These are phyloP conservation scores for Ctenomys sociabilis DNA, from an alignment of 2,113 vertebrate species.

Conservation along the genomic window DNA sequence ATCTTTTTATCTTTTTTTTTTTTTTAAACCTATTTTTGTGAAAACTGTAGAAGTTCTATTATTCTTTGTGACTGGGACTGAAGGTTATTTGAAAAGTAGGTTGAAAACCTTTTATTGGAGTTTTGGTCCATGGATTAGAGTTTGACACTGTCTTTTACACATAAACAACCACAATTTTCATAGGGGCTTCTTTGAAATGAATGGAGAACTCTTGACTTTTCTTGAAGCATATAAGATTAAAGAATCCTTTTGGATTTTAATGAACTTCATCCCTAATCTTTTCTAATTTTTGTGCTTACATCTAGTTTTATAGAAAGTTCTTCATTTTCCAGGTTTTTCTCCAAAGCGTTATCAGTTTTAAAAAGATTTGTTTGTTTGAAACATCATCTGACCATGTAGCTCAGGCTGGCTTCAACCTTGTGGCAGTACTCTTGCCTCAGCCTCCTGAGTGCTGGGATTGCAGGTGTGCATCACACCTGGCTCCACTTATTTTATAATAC, in stretches of 20 bases:
- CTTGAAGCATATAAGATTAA: not conserved
- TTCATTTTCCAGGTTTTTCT: not conserved
- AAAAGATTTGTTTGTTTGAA: not conserved
- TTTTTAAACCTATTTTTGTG: not conserved
- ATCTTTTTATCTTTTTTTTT: not conserved
- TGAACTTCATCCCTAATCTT: not conserved
- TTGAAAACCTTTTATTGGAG: not conserved
- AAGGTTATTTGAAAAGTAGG: not conserved
- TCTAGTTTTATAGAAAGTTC: not conserved
- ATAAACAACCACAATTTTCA: not conserved
- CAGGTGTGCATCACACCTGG: not conserved
- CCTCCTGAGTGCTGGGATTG: not conserved
- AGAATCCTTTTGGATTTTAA: not conserved
- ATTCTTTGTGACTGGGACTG: not conserved
- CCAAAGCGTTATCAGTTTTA: not conserved
- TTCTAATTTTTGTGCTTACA: not conserved
- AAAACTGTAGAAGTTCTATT: not conserved
- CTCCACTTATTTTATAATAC: not conserved
- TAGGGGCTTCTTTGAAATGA: slow-evolving; percentile 3
- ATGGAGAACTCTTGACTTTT: not conserved
- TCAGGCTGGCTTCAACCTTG: not conserved
- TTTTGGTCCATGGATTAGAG: not conserved
- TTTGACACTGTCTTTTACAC: not conserved
- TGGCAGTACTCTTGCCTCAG: not conserved
- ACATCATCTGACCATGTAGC: not conserved